Evolutionary conservation across 2,888 invertebrate species (phyloP).

Genomic region (Sinelater perroti): DNA sequence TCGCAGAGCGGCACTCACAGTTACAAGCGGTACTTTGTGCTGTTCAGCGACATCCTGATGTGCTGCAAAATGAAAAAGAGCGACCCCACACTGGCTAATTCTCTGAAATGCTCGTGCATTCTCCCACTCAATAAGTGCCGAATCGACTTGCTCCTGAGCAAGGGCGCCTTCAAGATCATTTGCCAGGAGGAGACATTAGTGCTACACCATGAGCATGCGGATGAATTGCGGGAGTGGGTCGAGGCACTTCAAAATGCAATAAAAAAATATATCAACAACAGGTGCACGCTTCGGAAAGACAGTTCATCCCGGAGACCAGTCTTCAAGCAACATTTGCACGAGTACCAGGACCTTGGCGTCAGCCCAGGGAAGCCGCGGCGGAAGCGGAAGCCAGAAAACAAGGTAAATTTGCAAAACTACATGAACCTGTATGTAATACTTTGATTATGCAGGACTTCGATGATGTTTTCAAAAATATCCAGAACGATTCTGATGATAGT

Average conservation of each 20-base stretch:
- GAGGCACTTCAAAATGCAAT: conserved; percentile 65
- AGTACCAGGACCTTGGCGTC: conserved; percentile 64
- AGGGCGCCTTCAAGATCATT: conserved; percentile 68
- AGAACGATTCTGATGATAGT: conserved; percentile 19
- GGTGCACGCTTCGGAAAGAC: conserved; percentile 70
- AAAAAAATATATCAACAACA: conserved; percentile 65
- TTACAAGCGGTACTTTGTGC: conserved; percentile 70
- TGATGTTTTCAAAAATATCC: conserved; percentile 14
- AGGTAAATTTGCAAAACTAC: conserved; percentile 19
- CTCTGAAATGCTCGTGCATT: conserved; percentile 71
- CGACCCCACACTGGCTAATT: conserved; percentile 66
- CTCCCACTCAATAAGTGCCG: conserved; percentile 76
- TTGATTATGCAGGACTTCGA: conserved; percentile 7
- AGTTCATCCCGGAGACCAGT: conserved; percentile 70
- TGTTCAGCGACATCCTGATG: conserved; percentile 77
- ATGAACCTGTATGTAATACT: neutral
- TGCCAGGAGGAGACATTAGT: conserved; percentile 68
- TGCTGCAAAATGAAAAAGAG: conserved; percentile 73
- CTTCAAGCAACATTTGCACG: conserved; percentile 65
- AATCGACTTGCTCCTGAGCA: conserved; percentile 66
- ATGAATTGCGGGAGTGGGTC: conserved; percentile 68
- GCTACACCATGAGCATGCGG: conserved; percentile 65
- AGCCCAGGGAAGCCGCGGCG: conserved; percentile 63
- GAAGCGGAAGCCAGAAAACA: conserved; percentile 18
- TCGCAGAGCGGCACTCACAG: conserved; percentile 61